A percentile compares a stretch with the other conserved stretches of the same genome.
These are phyloP conservation scores for Sycophila texana DNA, from an alignment of 2,888 invertebrate genomes.

Conservation along the genomic window DNA sequence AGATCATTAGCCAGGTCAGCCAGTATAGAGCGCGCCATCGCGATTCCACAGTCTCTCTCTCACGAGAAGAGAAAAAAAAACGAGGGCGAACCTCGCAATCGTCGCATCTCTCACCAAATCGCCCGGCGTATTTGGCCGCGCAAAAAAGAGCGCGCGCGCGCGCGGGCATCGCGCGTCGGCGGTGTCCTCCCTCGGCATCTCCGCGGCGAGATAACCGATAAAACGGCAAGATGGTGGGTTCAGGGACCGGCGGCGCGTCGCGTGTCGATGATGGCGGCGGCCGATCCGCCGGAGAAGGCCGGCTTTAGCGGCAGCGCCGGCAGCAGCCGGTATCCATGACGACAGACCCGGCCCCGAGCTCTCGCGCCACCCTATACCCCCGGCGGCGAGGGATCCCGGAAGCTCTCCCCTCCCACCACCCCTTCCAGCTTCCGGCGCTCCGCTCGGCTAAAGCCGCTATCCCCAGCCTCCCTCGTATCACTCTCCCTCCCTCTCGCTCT, in stretches of 20 bases:
- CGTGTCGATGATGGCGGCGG: constrained; percentile 73
- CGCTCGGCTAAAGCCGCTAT: background rate
- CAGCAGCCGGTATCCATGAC: constrained; percentile 71
- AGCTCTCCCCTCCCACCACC: constrained; percentile 44
- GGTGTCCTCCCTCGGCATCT: background rate
- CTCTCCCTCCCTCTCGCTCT: constrained; percentile 19
- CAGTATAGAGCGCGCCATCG: background rate
- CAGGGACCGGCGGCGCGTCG: constrained; percentile 12
- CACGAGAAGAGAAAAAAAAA: background rate
- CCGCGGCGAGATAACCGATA: constrained; percentile 51
- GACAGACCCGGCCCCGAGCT: constrained; percentile 70
- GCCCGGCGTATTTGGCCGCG: background rate
- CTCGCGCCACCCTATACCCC: constrained; percentile 14
- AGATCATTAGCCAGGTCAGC: too few species aligned
- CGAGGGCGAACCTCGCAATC: too few species aligned
- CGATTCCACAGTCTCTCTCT: background rate
- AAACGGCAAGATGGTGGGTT: constrained; percentile 73
- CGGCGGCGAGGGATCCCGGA: constrained; percentile 27
- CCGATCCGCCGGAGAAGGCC: constrained; percentile 56
- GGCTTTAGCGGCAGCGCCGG: constrained; percentile 42
- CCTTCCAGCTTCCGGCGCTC: constrained; percentile 45
- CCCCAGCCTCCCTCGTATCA: constrained; percentile 34
- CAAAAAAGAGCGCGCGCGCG: background rate
- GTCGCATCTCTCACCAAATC: background rate
- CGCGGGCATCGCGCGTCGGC: background rate